Conservation (phyloP, 2,113 vertebrate species). For the Arenaria interpres region DNA sequence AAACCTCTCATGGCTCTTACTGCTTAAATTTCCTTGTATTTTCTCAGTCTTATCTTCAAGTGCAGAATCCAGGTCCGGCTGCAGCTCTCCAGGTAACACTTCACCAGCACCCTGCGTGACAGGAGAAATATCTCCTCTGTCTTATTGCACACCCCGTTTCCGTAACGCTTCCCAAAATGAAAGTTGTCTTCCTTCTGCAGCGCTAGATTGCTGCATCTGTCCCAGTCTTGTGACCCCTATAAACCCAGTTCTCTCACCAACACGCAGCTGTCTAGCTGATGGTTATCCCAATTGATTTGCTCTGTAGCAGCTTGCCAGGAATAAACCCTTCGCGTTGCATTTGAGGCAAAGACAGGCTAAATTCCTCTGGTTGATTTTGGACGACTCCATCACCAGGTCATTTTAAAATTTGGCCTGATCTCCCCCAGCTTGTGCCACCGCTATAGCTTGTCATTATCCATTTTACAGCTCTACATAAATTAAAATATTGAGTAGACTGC, state of each 20-base stretch:
- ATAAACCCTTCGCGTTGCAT: background rate
- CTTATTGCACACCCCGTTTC: background rate
- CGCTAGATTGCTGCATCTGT: background rate
- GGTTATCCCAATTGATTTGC: constrained; percentile 37
- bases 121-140: background rate
- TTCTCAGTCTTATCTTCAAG: background rate
- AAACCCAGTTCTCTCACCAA: background rate
- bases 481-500: background rate
- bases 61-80: background rate
- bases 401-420: constrained; percentile 1
- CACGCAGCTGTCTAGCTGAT: constrained; percentile 11
- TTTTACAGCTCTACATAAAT: background rate
- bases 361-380: constrained; percentile 10
- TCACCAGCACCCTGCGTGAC: background rate
- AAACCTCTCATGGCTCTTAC: background rate
- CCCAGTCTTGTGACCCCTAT: background rate
- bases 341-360: constrained; percentile 2
- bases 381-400: background rate
- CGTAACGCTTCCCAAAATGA: background rate
- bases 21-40: background rate
- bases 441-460: background rate
- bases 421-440: background rate
- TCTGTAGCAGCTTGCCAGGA: constrained; percentile 15
- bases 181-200: background rate
- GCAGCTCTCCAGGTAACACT: background rate